These are phyloP conservation scores for Ginglymostoma cirratum DNA, from an alignment of 2,113 vertebrate genomes.

Conservation along the genomic window DNA sequence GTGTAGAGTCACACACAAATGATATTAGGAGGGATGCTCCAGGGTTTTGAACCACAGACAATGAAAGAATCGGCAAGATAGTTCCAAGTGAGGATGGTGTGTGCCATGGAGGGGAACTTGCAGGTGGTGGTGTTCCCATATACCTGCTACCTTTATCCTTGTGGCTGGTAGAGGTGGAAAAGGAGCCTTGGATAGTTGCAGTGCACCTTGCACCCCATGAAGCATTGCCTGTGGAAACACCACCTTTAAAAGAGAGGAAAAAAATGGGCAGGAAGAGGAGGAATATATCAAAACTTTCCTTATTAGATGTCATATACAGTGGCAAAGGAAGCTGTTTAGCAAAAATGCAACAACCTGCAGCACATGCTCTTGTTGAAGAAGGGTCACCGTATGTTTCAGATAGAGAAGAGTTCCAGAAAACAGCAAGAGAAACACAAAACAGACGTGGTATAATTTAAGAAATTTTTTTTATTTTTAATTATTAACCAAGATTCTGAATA, in stretches of 20 bases:
- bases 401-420: background rate
- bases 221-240: background rate
- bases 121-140: too few relatives aligned
- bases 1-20: too few relatives aligned
- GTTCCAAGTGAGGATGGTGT: too few relatives aligned
- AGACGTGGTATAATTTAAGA: slow-evolving; percentile 40
- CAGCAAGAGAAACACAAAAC: background rate
- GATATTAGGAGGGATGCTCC: too few relatives aligned
- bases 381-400: background rate
- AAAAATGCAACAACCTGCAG: background rate
- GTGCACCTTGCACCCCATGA: background rate
- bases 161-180: background rate
- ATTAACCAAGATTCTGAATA: slow-evolving; percentile 44
- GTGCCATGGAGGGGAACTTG: too few relatives aligned
- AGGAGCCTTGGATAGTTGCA: background rate
- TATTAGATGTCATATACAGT: too few relatives aligned
- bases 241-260: background rate
- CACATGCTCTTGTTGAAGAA: background rate
- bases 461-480: slow-evolving; percentile 44
- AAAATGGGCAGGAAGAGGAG: background rate
- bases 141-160: too few relatives aligned
- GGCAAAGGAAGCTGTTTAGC: background rate
- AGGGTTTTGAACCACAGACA: too few relatives aligned
- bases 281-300: background rate
- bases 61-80: too few relatives aligned